Conservation (phyloP, 2,888 invertebrate species). For the Merodon equestris region DNA sequence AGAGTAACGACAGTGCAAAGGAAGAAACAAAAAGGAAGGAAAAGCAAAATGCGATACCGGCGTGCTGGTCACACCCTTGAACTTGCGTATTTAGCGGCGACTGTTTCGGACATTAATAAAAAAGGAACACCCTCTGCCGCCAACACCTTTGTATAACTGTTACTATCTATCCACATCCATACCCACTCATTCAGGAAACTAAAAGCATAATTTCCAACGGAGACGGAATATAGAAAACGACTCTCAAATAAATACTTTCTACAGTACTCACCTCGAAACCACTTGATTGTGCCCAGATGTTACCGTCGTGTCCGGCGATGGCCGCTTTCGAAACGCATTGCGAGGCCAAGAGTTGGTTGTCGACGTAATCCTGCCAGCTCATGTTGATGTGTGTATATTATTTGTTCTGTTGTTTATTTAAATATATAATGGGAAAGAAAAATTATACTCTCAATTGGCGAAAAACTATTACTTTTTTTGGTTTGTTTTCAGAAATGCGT, state of each 20-base stretch:
- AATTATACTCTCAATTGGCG: conserved; percentile 49
- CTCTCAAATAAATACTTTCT: conserved; percentile 13
- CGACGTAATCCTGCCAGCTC: conserved; percentile 99
- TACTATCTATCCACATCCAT: too few relatives aligned
- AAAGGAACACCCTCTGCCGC: neutral
- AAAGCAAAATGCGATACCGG: conserved; percentile 59
- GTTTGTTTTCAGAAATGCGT: too few relatives aligned
- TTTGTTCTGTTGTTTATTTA: conserved; percentile 63
- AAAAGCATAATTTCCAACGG: too few relatives aligned
- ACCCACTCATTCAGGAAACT: too few relatives aligned
- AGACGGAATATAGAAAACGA: too few relatives aligned
- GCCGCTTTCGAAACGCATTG: conserved; percentile 96
- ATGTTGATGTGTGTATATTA: conserved; percentile 81
- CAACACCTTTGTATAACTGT: too few relatives aligned
- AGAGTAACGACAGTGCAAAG: conserved; percentile 2
- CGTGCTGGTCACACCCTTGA: conserved; percentile 78
- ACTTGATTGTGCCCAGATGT: conserved; percentile 96
- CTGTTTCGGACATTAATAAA: conserved; percentile 41
- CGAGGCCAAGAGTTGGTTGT: conserved; percentile 97
- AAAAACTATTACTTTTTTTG: too few relatives aligned
- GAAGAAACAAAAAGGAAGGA: conserved; percentile 18
- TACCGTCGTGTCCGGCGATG: conserved; percentile 96
- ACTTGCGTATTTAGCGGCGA: conserved; percentile 72
- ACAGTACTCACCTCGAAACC: conserved; percentile 93
- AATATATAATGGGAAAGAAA: conserved; percentile 49